Evolutionary conservation across 1,140 invertebrate species (phyloP).

Genomic region (Periplaneta americana): DNA sequence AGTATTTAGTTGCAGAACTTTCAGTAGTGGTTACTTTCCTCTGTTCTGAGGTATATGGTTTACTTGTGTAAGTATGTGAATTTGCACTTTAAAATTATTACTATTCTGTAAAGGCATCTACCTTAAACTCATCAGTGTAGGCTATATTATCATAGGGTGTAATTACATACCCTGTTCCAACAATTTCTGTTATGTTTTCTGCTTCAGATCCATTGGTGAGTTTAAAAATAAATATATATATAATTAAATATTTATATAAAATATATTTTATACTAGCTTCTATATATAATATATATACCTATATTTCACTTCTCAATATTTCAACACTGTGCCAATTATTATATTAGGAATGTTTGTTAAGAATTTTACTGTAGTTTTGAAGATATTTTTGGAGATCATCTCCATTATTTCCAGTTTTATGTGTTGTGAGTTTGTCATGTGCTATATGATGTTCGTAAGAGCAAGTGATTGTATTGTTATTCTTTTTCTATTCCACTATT

Average conservation of each 20-base stretch:
- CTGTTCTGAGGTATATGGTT: too few relatives aligned
- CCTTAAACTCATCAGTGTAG: background rate
- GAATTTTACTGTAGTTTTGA: background rate
- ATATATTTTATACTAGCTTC: background rate
- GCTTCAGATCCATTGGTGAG: background rate
- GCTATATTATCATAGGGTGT: background rate
- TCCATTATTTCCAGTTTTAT: background rate
- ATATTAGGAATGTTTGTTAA: background rate
- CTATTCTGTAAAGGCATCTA: background rate
- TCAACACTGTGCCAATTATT: background rate
- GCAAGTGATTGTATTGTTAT: background rate
- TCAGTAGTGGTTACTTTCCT: too few relatives aligned
- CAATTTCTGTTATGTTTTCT: background rate
- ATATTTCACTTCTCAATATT: background rate
- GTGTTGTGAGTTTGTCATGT: background rate
- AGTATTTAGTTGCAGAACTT: too few relatives aligned
- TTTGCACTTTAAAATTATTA: background rate
- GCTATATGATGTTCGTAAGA: background rate
- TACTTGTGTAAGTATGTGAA: background rate
- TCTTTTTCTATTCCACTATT: background rate
- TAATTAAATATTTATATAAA: background rate
- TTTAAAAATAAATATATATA: background rate
- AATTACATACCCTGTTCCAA: background rate
- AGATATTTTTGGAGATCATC: background rate
- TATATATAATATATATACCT: background rate